Evolutionary conservation across 1,140 invertebrate genomes (phyloP).

Genomic region (Tetraneura akinire): DNA sequence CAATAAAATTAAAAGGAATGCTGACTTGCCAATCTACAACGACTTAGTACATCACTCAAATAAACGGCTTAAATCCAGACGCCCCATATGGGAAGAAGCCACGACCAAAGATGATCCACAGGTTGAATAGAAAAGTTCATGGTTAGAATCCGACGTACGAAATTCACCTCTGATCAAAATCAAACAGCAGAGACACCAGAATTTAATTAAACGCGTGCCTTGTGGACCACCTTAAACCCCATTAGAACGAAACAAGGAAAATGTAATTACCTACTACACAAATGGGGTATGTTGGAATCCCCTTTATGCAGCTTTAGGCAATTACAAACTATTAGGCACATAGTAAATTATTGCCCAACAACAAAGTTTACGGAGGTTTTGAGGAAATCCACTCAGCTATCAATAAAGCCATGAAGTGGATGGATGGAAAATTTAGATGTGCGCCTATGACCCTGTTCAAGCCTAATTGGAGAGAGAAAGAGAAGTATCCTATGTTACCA

Average conservation of each 20-base stretch:
- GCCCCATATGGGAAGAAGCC: neutral
- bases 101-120: neutral
- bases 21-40: slow-evolving; percentile 8
- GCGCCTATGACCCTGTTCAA: too few species aligned
- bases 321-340: slow-evolving; percentile 29
- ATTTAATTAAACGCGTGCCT: too few species aligned
- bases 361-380: slow-evolving; percentile 24
- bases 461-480: too few species aligned
- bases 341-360: neutral
- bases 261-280: slow-evolving; percentile 29
- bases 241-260: slow-evolving; percentile 8
- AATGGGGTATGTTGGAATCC: neutral
- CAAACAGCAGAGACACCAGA: too few species aligned
- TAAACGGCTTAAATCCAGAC: slow-evolving; percentile 20
- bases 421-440: too few species aligned
- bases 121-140: neutral
- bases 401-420: neutral
- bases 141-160: neutral
- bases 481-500: too few species aligned
- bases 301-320: slow-evolving; percentile 6
- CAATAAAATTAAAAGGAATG: slow-evolving; percentile 24
- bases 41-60: slow-evolving; percentile 5
- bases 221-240: slow-evolving; percentile 16
- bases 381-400: neutral
- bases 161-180: too few species aligned